Base-by-base conservation (phyloP, 2,113 vertebrate species). In the Microtus ochrogaster region DNA sequence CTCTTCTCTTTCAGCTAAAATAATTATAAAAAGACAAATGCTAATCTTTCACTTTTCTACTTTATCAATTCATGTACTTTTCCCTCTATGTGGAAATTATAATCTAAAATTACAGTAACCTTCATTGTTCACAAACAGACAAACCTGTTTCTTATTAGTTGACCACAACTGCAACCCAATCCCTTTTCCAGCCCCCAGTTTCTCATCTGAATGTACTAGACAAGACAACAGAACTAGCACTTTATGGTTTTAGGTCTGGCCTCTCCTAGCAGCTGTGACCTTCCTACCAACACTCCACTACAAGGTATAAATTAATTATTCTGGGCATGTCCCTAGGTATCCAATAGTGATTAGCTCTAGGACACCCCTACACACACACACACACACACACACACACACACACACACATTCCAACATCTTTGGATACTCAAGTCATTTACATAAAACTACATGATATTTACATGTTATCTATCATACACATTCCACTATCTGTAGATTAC, bases 91-190 rank as follows among this genome's bases (percentile, higher is more conserved):
- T 72, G 83, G 77, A 76, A 94, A 89, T 1, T 90, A 19, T 74
- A 97, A 95, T 78, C 79, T 88, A 82, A 95, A 74, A 95, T 90
- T 74, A 94, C 4, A 91, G 86, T 89, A 95, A 79, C 61, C 82
- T 90, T 68, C 39, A 87, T 85, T 72, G 89, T 94, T 70, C 89
- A 95, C 92, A 92, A 30, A 87, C 12, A 95, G 17, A 90, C 7
- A 90, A 93, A 55, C 41, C 6, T 96, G 70, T 84, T 91, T 92
- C 26, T 81, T 91, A 39, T 22, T 81, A 72, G 72, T 63, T 84
- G 58, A 17, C 49, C 58, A 55, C 39, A 79, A 93, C 6, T 19
- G 2, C 41, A 93, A 96, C 22, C 41, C 21, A 86, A 61, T 78
- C 91, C 93, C 66, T 66, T 93, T 95, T 94, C 49, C 72, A 96